A percentile compares a stretch with the other conserved stretches of the same genome.
These are phyloP conservation scores for Seira sanloemensis DNA, from an alignment of 2,888 invertebrate genomes.

Conservation along the genomic window DNA sequence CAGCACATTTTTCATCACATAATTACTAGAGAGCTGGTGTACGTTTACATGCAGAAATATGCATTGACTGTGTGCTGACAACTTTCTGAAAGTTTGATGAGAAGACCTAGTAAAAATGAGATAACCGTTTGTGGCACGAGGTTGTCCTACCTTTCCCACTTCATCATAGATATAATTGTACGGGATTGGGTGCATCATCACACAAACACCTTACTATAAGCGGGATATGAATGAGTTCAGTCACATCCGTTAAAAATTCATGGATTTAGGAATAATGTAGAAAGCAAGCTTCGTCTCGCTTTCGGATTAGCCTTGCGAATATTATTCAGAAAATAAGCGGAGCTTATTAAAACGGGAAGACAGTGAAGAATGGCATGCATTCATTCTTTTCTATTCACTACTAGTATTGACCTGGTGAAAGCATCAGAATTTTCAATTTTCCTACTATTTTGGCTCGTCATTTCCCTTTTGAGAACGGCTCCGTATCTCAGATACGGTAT, in stretches of 20 bases:
- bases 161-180: too few relatives aligned
- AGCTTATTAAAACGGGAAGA: constrained; percentile 45
- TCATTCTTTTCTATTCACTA: too few relatives aligned
- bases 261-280: background rate
- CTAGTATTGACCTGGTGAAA: too few relatives aligned
- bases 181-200: background rate
- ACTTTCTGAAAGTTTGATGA: background rate
- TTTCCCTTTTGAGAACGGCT: too few relatives aligned
- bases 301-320: background rate
- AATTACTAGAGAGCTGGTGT: background rate
- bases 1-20: constrained; percentile 32
- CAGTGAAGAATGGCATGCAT: constrained; percentile 48
- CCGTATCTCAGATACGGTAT: too few relatives aligned
- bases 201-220: background rate
- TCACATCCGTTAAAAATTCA: constrained; percentile 13
- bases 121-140: background rate
- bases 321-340: too few relatives aligned
- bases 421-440: constrained; percentile 43
- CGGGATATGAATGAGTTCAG: background rate
- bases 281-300: too few relatives aligned
- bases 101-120: background rate
- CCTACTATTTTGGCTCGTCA: too few relatives aligned
- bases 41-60: background rate
- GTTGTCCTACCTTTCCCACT: background rate
- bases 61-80: too few relatives aligned